Evolutionary conservation across 2,113 vertebrate genomes (phyloP), one percentile per base, ranked within the genome.

Genomic region (Peromyscus polionotus): DNA sequence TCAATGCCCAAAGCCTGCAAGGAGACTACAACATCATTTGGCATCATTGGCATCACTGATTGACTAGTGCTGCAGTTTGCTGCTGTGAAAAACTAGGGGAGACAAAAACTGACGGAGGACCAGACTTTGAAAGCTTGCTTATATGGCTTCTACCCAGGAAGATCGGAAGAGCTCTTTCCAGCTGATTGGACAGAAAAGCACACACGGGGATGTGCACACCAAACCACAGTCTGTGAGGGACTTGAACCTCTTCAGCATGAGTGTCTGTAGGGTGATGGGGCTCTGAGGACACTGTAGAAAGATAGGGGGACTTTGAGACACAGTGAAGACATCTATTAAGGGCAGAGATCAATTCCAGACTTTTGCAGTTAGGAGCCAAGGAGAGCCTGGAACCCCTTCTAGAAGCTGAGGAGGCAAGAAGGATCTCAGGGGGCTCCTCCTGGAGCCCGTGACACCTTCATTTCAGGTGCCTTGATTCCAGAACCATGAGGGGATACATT

Each of bases 211-310:
- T 1, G 12, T 7, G 10, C 75, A 7, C 36, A 33, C 5, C 3
- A 1, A 0, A 0, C 93, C 3, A 26, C 1, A 9, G 26, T 10
- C 12, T 5, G 22, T 6, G 39, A 68, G 24, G 39, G 28, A 3
- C 19, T 36, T 9, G 54, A 28, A 68, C 54, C 5, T 10, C 42
- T 13, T 48, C 12, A 13, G 12, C 5, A 2, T 13, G 28, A 28
- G 70, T 26, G 16, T 28, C 19, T 28, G 4, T 7, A 10, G 77
- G 54, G 19, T 36, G 59, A 61, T 36, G 12, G 12, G 26, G 9
- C 77, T 42, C 45, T 0, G 0, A 1, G 36, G 7, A 45, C 1
- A 2, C 7, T 9, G 17, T 10, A 24, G 8, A 22, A 48, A 51
- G 26, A 73, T 1, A 45, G 28, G 9, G n/a, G 19, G 13, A 20